Percentiles rank a stretch among this genome's conserved stretches.
phyloP scores from a whole-genome alignment of 2,113 vertebrate species.

The Procavia capensis region DNA sequence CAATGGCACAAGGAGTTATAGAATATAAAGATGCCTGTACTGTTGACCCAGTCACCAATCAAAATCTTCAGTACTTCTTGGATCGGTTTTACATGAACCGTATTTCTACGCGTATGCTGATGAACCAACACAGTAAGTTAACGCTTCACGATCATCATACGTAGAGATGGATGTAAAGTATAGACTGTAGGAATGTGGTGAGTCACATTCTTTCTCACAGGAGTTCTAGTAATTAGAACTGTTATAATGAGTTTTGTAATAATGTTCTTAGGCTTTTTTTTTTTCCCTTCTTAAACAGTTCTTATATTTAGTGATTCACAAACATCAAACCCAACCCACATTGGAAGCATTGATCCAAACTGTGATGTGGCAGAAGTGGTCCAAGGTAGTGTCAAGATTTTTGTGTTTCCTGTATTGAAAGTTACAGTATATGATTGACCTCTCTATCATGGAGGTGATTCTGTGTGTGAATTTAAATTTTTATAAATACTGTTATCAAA shows the following conservation, averaged over 20 bases:
- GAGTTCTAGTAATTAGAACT: not conserved
- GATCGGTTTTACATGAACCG: slow-evolving; percentile 99
- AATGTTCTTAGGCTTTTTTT: slow-evolving; percentile 56
- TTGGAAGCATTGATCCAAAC: slow-evolving; percentile 97
- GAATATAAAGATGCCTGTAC: slow-evolving; percentile 96
- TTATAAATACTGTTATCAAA: slow-evolving; percentile 52
- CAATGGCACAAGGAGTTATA: slow-evolving; percentile 97
- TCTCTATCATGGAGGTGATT: not conserved
- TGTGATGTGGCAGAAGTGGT: slow-evolving; percentile 96
- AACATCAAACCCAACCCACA: slow-evolving; percentile 95
- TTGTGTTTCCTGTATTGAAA: slow-evolving; percentile 30
- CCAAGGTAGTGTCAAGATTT: slow-evolving; percentile 89
- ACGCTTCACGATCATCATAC: not conserved
- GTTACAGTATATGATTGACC: not conserved
- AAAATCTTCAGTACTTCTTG: slow-evolving; percentile 98
- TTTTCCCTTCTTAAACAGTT: slow-evolving; percentile 90
- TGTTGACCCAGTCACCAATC: slow-evolving; percentile 95
- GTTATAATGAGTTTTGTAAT: not conserved
- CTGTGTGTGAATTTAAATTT: slow-evolving; percentile 32
- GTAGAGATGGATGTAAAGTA: not conserved
- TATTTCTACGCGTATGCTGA: slow-evolving; percentile 98
- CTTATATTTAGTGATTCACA: slow-evolving; percentile 95
- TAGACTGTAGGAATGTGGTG: not conserved
- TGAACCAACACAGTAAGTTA: slow-evolving; percentile 98
- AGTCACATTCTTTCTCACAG: not conserved